phyloP scores from a whole-genome alignment of 2,888 invertebrate species.

The Drosophila mimica region DNA sequence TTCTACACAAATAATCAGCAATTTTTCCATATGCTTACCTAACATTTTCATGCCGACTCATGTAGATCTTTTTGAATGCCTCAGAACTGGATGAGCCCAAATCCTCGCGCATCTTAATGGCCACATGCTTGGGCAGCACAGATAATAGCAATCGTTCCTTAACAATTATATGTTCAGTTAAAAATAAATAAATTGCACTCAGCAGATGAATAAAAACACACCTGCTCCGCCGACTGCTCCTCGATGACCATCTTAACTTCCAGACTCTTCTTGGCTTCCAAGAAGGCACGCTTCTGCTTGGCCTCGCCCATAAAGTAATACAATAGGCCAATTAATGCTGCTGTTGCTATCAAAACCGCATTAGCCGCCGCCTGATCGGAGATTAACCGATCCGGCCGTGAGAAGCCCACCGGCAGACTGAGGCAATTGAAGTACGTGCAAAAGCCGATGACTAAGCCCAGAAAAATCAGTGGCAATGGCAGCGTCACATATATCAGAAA shows the following conservation, averaged over 20 bases:
- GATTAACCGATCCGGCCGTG: conserved; percentile 86
- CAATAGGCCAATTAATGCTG: conserved; percentile 91
- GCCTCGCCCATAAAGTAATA: conserved; percentile 92
- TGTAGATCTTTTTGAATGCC: conserved; percentile 98
- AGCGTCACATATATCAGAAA: conserved; percentile 91
- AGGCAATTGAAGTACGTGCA: conserved; percentile 88
- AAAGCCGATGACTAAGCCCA: conserved; percentile 87
- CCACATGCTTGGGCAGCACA: conserved; percentile 97
- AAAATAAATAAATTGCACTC: neutral
- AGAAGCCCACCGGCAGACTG: conserved; percentile 87
- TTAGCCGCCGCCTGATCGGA: conserved; percentile 89
- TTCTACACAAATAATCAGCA: too few relatives aligned
- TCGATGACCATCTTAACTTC: conserved; percentile 96
- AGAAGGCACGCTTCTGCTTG: conserved; percentile 94
- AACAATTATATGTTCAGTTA: neutral
- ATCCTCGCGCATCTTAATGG: conserved; percentile 98
- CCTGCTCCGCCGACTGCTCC: conserved; percentile 97
- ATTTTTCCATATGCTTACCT: conserved; percentile 87
- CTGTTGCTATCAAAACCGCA: conserved; percentile 89
- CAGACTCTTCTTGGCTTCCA: conserved; percentile 95
- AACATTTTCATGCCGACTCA: conserved; percentile 98
- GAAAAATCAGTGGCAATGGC: conserved; percentile 89
- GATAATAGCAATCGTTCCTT: conserved; percentile 96
- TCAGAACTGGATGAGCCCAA: conserved; percentile 94
- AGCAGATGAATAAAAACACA: conserved; percentile 78